Evolutionary conservation across 2,888 invertebrate genomes (phyloP), one percentile per base, ranked within the genome.

Genomic region (Plutella xylostella): DNA sequence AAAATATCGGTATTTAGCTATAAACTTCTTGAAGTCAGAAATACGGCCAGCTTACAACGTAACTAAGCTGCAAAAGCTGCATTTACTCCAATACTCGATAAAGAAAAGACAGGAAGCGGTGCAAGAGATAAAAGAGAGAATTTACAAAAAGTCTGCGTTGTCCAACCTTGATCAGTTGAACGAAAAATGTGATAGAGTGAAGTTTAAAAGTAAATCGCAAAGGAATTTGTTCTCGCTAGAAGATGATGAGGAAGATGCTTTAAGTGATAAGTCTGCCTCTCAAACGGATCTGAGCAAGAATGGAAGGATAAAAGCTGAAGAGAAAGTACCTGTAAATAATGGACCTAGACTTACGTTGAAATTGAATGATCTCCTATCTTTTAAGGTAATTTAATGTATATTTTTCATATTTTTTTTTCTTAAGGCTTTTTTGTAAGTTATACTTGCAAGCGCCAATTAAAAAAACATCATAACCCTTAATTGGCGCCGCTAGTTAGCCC

Each of bases 41-140:
- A 86, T 92, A 41, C 86, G 89, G 49, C 86, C 85, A 2, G 93
- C 93, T 63, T 94, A 93, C 58, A 88, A 88, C 35, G 85, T 92
- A 5, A 86, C 86, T 2, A 90, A 90, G 52, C 68, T 94, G n/a
- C 86, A 89, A 45, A 88, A 86, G 56, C 60, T 92, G 25, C 92
- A 92, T 63, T 82, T 87, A 33, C 68, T 90, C 14, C 92, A 92
- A 78, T 88, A 92, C 51, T 86, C 89, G 3, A 89, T 92, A 47
- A 90, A 90, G 63, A 90, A 90, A 56, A 86, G 87, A 45, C 85
- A 86, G 34, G 85, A 89, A 19, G 89, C 90, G 5, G 89, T 88
- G 0, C 79, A 86, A 44, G 85, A 82, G 19, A 75, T 84, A 18
- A 84, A 84, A 44, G 79, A 80, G 50, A 67, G 71, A 21, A 85